Conservation (phyloP, 2,113 vertebrate genomes). For the Tragelaphus imberbis region DNA sequence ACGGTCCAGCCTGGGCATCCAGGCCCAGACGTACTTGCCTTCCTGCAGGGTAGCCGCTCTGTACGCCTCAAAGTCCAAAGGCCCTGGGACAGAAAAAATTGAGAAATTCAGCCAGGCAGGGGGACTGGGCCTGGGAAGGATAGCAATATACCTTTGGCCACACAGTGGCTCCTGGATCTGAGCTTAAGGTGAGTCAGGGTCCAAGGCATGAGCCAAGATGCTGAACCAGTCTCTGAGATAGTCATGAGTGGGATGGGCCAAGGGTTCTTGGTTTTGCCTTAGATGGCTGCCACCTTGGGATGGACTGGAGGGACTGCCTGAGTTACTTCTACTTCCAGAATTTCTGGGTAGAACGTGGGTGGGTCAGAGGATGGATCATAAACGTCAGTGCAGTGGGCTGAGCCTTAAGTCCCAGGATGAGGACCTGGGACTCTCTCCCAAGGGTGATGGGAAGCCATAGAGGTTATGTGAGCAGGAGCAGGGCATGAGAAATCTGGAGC, state of each 20-base stretch:
- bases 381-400: not conserved
- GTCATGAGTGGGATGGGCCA: not conserved
- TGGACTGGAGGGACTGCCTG: not conserved
- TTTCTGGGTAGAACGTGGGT: not conserved
- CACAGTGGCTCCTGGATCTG: not conserved
- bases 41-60: slow-evolving; percentile 77
- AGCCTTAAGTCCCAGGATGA: not conserved
- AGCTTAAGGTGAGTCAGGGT: not conserved
- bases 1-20: slow-evolving; percentile 27
- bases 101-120: not conserved
- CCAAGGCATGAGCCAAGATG: not conserved
- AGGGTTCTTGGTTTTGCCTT: not conserved
- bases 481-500: not conserved
- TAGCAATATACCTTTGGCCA: not conserved
- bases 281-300: too few species aligned
- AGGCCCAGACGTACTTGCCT: slow-evolving; percentile 82
- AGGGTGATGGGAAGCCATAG: not conserved
- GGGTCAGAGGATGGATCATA: not conserved
- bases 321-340: not conserved
- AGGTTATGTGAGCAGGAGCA: not conserved
- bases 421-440: not conserved
- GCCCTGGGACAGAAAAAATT: slow-evolving; percentile 73
- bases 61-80: slow-evolving; percentile 89
- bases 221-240: not conserved
- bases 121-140: too few species aligned